Percentiles rank a stretch among this genome's conserved stretches.
Conservation (phyloP, 2,113 vertebrate genomes). For the Marcusenius ussheri region DNA sequence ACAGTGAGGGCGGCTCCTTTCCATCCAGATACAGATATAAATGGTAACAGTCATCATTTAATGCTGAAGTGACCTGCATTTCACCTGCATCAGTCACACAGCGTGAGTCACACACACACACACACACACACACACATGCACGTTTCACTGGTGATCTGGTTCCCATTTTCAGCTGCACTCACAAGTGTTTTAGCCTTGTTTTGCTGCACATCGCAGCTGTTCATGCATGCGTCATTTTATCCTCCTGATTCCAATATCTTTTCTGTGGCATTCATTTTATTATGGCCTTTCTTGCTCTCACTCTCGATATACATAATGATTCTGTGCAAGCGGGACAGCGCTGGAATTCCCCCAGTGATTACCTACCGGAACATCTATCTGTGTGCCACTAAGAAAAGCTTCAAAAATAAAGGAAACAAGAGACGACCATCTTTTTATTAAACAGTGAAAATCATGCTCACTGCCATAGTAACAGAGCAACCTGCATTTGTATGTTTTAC, state of each 20-base stretch:
- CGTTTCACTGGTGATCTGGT: not conserved
- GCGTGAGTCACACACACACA: not conserved
- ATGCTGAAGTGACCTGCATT: not conserved
- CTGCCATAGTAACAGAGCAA: not conserved
- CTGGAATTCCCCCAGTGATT: not conserved
- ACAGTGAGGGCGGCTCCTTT: not conserved
- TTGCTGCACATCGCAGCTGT: not conserved
- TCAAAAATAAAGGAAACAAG: not conserved
- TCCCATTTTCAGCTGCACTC: not conserved
- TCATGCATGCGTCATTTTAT: not conserved
- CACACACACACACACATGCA: not conserved
- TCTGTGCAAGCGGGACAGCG: not conserved
- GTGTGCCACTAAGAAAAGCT: not conserved
- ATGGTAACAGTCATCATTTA: not conserved
- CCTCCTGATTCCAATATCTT: not conserved
- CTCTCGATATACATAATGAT: not conserved
- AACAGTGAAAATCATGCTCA: not conserved
- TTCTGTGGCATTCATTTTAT: not conserved
- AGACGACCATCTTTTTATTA: not conserved
- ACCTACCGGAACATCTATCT: not conserved
- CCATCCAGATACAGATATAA: not conserved
- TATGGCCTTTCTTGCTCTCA: not conserved
- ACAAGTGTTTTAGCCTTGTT: not conserved
- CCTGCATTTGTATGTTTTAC: not conserved
- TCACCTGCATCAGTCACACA: not conserved